Evolutionary conservation across 1,140 invertebrate genomes (phyloP).

Genomic region (Phymastichus coffea): DNA sequence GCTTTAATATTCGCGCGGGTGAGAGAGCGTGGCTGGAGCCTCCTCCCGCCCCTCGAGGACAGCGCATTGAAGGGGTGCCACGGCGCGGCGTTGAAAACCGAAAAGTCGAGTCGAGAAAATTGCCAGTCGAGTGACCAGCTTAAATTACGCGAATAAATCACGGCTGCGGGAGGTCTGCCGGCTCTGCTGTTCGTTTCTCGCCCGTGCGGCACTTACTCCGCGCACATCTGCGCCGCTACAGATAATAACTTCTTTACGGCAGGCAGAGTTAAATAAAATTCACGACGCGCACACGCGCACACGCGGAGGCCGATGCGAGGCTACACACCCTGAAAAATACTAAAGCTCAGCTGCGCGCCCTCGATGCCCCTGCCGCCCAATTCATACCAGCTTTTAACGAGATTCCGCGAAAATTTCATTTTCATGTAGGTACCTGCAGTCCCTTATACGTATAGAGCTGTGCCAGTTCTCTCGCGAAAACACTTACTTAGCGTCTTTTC

Average conservation of each 20-base stretch:
- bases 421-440: too few species aligned
- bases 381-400: background rate
- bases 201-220: constrained; percentile 4
- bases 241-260: constrained; percentile 24
- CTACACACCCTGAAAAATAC: background rate
- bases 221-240: constrained; percentile 6
- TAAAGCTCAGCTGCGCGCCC: background rate
- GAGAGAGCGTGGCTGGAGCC: constrained; percentile 13
- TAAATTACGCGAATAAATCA: constrained; percentile 54
- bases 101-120: background rate
- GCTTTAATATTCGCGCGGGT: constrained; percentile 5
- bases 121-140: constrained; percentile 39
- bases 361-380: too few species aligned
- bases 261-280: background rate
- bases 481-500: too few species aligned
- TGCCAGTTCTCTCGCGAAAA: too few species aligned
- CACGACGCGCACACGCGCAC: background rate
- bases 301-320: background rate
- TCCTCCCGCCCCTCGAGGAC: constrained; percentile 16
- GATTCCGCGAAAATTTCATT: constrained; percentile 8
- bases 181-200: constrained; percentile 29
- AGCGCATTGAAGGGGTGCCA: background rate
- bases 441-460: too few species aligned
- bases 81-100: too few species aligned
- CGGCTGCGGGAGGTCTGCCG: constrained; percentile 20